Base-by-base conservation (phyloP, 1,140 invertebrate genomes). In the Ladona fulva region DNA sequence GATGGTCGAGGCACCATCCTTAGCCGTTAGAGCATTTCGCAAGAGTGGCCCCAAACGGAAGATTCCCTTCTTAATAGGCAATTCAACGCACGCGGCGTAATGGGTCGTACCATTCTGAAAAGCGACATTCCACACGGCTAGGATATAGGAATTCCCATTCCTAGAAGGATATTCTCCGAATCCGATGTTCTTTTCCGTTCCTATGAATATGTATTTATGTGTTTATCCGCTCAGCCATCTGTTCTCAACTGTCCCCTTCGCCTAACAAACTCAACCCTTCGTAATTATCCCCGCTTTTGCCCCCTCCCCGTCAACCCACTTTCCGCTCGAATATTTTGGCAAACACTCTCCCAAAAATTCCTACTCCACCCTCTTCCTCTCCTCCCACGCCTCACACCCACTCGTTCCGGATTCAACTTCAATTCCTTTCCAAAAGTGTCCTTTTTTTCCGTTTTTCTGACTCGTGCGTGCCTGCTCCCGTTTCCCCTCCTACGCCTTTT, bases 141-240 rank as follows among this genome's bases (percentile, higher is more conserved):
- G 10, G 44, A 52, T 52, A 19, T 52, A 19, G 44, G 44, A 19
- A 19, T 52, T 52, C 44, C 10, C 44, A 19, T 3, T 66, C 16
- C 16, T 5, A 66, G 3, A 22, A 66, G 52, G 52, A 66, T 3
- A 22, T 12, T 66, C 52, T 16, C 14, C 44, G 44, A 10, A 19
- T 52, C 10, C 10, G 10, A 52, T 52, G 10, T 52, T 52, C 44
- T 52, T 52, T 19, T 52, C 19, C 44, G 44, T 16, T 22, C n/a
- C 52, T 66, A 66, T 66, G 52, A 66, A 66, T 66, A 66, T 66
- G 52, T 66, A 22, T 66, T 66, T 19, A 66, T 66, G n/a, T 66
- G 52, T 66, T 66, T 66, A 66, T 66, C 52, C 52, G 1, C 5
- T 66, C 16, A 22, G 52, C 52, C 52, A 66, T 66, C 52, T 66